Evolutionary conservation across 2,888 invertebrate species (phyloP), one percentile per base, ranked within the genome.

Genomic region (Drosophila merina): DNA sequence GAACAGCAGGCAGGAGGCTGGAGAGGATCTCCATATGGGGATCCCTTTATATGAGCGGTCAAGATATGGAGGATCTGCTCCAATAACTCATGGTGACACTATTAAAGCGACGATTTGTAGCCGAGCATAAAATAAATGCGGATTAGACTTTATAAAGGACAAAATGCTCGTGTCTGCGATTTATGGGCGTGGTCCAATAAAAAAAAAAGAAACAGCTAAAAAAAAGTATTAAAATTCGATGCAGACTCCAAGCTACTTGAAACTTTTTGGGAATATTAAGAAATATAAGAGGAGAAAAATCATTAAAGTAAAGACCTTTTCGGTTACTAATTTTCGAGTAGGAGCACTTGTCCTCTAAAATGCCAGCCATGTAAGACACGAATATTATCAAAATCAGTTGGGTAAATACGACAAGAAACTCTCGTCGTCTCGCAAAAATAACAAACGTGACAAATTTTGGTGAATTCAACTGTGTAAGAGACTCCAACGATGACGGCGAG

Each of bases 81-180:
- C 79, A 89, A 90, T 90, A 91, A 90, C 82, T 91, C 90, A 91
- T 86, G 89, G 90, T 91, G 91, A 90, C 91, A 89, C 89, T 91
- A 91, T 90, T 91, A 90, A 91, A 91, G 91, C 91, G 91, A 90
- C 91, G 91, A 91, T 91, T 91, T 91, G 91, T 91, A 91, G 91
- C 90, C 82, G 89, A 86, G 90, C 90, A 91, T 91, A 91, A 91
- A 91, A 91, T 91, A 91, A 91, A 90, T 90, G 91, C 91, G 91
- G 91, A 91, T 91, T 91, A 91, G 90, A 89, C 91, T 90, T 88
- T 91, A 91, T 90, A 90, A 91, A 88, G 91, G 91, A 91, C 91
- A 91, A 91, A 84, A 90, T 91, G 90, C 90, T 90, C 90, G 88
- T 72, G 84, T 77, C 79, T 79, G 89, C 90, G 64, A 90, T 90